phyloP scores from a whole-genome alignment of 2,888 invertebrate genomes.

The Hydriomena furcata region DNA sequence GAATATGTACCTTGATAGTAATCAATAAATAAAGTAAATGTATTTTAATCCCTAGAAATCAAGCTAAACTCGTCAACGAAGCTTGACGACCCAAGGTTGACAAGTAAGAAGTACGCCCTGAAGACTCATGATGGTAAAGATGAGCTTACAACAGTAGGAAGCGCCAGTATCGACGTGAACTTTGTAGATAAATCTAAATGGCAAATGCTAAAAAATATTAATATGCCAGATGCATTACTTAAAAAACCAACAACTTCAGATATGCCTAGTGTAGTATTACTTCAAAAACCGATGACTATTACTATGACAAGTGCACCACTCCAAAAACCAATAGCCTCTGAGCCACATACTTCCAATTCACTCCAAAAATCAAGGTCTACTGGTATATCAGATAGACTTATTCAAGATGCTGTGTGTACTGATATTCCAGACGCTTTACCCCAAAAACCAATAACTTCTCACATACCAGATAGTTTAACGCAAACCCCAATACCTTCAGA shows the following conservation, averaged over 20 bases:
- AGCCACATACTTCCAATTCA: background rate
- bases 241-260: constrained; percentile 22
- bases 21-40: no score
- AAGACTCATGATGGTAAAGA: constrained; percentile 45
- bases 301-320: background rate
- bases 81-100: constrained; percentile 63
- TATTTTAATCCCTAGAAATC: constrained; percentile 58
- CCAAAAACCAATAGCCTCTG: background rate
- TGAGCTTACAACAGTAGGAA: constrained; percentile 45
- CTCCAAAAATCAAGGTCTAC: background rate
- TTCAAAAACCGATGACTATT: constrained; percentile 7
- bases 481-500: constrained; percentile 5
- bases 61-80: constrained; percentile 47
- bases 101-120: constrained; percentile 57
- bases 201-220: constrained; percentile 40
- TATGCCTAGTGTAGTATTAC: background rate
- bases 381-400: background rate
- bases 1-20: no score
- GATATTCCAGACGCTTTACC: constrained; percentile 15
- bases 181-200: constrained; percentile 49
- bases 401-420: background rate
- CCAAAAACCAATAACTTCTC: constrained; percentile 24
- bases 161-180: constrained; percentile 52
- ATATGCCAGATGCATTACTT: constrained; percentile 52
- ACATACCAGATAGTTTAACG: background rate